These are phyloP conservation scores for Leptopterna dolabrata DNA, from an alignment of 2,888 invertebrate species.

Conservation along the genomic window DNA sequence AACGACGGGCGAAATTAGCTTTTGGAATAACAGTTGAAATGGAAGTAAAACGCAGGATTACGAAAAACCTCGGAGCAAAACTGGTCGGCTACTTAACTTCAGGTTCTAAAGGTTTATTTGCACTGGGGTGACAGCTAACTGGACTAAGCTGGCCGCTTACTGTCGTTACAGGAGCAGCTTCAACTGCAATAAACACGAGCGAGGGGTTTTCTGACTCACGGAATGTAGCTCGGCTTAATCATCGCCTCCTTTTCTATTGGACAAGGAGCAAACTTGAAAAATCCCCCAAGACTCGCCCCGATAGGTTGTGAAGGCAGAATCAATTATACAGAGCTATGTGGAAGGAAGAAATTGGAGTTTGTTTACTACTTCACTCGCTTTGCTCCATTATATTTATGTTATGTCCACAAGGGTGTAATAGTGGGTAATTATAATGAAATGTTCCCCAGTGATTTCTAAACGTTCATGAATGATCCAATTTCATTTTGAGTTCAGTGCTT, in stretches of 20 bases:
- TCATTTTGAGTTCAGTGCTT: too few species aligned
- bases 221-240: slow-evolving; percentile 44
- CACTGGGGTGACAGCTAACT: background rate
- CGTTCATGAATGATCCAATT: too few species aligned
- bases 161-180: slow-evolving; percentile 34
- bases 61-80: slow-evolving; percentile 10
- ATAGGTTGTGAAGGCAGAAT: background rate
- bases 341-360: background rate
- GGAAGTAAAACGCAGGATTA: slow-evolving; percentile 32
- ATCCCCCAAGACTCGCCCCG: background rate
- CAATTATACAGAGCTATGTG: background rate
- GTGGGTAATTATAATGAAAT: too few species aligned
- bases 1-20: slow-evolving; percentile 7
- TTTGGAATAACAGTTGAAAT: background rate
- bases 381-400: too few species aligned
- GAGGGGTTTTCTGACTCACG: background rate
- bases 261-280: background rate
- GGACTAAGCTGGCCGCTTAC: slow-evolving; percentile 14
- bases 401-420: too few species aligned
- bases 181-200: slow-evolving; percentile 4
- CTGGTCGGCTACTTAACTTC: slow-evolving; percentile 2
- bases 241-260: background rate
- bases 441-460: too few species aligned
- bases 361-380: background rate
- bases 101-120: slow-evolving; percentile 43